phyloP scores from a whole-genome alignment of 2,113 vertebrate species.

The Antigone vipio region DNA sequence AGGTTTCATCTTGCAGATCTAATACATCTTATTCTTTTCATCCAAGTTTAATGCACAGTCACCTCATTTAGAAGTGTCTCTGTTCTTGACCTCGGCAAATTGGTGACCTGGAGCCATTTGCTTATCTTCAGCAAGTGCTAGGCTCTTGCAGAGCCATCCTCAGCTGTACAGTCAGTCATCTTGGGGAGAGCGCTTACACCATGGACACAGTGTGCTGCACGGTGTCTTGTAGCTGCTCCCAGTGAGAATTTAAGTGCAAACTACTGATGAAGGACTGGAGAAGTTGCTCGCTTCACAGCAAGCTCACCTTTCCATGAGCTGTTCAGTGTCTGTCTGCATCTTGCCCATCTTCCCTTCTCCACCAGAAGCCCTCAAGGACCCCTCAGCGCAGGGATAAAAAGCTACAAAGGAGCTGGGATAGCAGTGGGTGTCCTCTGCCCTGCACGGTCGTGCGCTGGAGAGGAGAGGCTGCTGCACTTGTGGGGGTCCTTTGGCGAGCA shows the following conservation, averaged over 20 bases:
- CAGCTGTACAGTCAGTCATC: neutral
- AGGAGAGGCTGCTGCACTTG: neutral
- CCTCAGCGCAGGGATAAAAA: neutral
- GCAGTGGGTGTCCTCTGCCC: neutral
- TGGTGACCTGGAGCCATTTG: neutral
- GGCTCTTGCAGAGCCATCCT: neutral
- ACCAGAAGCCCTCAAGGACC: neutral
- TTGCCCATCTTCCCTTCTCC: neutral
- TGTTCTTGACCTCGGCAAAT: neutral
- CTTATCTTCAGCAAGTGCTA: neutral
- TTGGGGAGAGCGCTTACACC: fast-evolving
- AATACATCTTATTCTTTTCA: neutral
- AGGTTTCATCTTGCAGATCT: neutral
- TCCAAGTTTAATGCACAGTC: fast-evolving
- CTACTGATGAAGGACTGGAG: neutral
- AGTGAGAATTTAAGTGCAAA: neutral
- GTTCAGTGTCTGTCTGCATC: neutral
- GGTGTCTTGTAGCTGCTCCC: neutral
- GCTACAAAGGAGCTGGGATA: neutral
- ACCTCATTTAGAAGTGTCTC: neutral
- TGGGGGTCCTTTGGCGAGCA: neutral
- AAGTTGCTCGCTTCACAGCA: neutral
- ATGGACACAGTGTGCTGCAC: fast-evolving
- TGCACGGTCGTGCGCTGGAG: neutral
- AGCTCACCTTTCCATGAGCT: neutral